phyloP scores from a whole-genome alignment of 2,797 vertebrate genomes.

The Avahi laniger region DNA sequence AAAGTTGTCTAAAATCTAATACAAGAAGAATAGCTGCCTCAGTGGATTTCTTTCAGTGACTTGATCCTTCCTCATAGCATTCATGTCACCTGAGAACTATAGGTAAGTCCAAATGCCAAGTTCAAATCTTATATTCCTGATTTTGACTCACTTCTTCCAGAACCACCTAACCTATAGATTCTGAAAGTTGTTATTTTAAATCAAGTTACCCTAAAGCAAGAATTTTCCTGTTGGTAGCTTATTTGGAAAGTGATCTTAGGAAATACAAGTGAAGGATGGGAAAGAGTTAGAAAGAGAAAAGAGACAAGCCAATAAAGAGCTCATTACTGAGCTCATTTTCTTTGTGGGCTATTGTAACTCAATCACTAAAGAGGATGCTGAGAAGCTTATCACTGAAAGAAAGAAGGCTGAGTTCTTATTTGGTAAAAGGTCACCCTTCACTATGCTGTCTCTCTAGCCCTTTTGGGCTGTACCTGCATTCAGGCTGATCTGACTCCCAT shows the following conservation, averaged over 20 bases:
- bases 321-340: not conserved
- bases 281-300: not conserved
- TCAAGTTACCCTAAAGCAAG: not conserved
- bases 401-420: too few relatives aligned
- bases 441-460: fast-evolving
- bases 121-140: not conserved
- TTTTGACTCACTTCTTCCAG: not conserved
- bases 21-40: not conserved
- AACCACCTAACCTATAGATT: not conserved
- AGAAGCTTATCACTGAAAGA: not conserved
- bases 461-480: not conserved
- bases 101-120: not conserved
- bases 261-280: not conserved
- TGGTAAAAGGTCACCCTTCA: fast-evolving
- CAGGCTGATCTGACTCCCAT: not conserved
- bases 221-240: not conserved
- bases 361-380: not conserved
- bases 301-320: not conserved
- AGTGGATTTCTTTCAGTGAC: not conserved
- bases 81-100: not conserved
- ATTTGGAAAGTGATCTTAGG: not conserved
- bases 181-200: not conserved
- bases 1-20: not conserved
- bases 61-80: not conserved
- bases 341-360: not conserved